Evolutionary conservation across 1,140 invertebrate species (phyloP).

Genomic region (Steinernema feltiae): DNA sequence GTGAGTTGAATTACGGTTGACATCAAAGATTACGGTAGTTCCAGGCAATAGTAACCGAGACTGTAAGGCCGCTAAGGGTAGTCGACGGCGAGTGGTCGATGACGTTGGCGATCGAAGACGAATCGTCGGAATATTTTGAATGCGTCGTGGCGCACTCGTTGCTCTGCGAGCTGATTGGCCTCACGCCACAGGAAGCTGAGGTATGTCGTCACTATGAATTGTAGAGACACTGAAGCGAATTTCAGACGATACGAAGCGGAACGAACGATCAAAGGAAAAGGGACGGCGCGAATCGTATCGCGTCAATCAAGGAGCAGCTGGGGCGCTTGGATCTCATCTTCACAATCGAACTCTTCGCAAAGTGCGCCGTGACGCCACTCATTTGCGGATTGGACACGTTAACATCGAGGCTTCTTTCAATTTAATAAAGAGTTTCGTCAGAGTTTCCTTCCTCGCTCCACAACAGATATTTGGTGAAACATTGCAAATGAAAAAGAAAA

Average conservation of each 20-base stretch:
- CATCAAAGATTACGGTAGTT: neutral
- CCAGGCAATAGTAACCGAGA: neutral
- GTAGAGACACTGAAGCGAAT: neutral
- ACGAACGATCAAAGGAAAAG: neutral
- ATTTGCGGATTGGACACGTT: neutral
- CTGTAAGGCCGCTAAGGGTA: neutral
- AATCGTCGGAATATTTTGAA: neutral
- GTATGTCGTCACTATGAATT: neutral
- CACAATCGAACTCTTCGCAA: neutral
- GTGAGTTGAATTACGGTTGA: neutral
- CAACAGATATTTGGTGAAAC: too few relatives aligned
- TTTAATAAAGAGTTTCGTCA: too few relatives aligned
- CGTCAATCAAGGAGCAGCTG: neutral
- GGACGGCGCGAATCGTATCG: neutral
- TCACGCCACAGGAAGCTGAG: neutral
- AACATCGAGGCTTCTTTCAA: neutral
- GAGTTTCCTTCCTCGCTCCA: too few relatives aligned
- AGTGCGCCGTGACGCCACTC: neutral
- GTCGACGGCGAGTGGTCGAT: constrained; percentile 4
- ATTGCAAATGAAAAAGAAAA: too few relatives aligned
- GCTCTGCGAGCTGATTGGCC: neutral
- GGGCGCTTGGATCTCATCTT: neutral
- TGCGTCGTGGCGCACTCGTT: neutral
- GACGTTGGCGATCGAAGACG: neutral
- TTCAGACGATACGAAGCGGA: neutral